Evolutionary conservation across 2,888 invertebrate genomes (phyloP), one percentile per base, ranked within the genome.

Genomic region (Tiphia femorata): DNA sequence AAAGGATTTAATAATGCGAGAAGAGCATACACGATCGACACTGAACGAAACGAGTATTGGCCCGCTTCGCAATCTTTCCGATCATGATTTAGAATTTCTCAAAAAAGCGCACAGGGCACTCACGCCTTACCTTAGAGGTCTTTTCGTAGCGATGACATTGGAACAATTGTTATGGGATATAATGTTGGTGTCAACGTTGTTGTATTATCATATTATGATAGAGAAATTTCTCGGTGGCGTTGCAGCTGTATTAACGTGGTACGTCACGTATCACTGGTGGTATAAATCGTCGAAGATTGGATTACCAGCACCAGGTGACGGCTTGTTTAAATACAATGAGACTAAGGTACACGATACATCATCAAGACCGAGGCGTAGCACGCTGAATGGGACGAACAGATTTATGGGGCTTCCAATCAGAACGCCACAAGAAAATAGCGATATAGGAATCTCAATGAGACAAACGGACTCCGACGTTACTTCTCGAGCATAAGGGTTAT

Each of bases 161-260:
- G 87, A 97, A 51, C 92, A 92, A 76, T 73, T 97, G 20, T 81
- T 97, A n/a, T 97, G 97, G 96, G 97, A 99, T 84, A 87, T 96
- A 2, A 97, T 98, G 96, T 86, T 99, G 41, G 87, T 96, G 2
- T 91, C 92, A 29, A 98, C 98, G 1, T 92, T 96, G 82, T 80
- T 98, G 5, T 99, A 98, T 83, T 98, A 97, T 84, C 99, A 99
- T 83, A 92, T 93, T 44, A 94, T 98, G 92, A 90, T 96, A 20
- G 97, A 99, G 81, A 98, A 99, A 82, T 91, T 98, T 58, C 82
- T 95, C 0, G 96, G 95, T 72, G 95, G 95, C 17, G 86, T 91
- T n/a, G 86, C 94, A 73, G 97, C 96, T 7, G 90, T 96, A 72
- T 78, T 92, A 3, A 92, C 93, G 25, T 98, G 97, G 97, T 96